Evolutionary conservation across 2,888 invertebrate genomes (phyloP).

Genomic region (Drosophila falleni): DNA sequence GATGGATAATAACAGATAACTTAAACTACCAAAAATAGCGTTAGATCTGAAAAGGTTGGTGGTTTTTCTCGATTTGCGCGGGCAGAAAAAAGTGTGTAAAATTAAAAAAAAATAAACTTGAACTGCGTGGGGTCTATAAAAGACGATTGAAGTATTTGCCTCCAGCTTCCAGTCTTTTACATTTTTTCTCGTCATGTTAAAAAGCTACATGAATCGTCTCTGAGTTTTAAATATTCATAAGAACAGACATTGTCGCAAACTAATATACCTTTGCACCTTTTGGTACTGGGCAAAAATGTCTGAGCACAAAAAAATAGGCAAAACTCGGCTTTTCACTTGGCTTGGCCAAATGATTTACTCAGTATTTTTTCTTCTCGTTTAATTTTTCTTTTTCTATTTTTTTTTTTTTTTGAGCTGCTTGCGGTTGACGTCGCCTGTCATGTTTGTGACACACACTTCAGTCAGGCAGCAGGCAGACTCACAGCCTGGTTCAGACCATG

Average conservation of each 20-base stretch:
- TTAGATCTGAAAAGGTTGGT: no score
- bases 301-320: constrained; percentile 9
- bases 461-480: constrained; percentile 45
- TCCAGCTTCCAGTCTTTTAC: no score
- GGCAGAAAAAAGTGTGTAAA: no score
- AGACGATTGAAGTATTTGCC: no score
- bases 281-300: neutral
- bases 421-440: constrained; percentile 76
- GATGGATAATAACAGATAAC: no score
- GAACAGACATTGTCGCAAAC: neutral
- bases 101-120: no score
- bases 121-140: no score
- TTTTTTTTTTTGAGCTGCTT: constrained; percentile 55
- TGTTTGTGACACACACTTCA: constrained; percentile 81
- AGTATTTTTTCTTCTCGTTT: constrained; percentile 24
- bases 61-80: no score
- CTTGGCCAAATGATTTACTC: constrained; percentile 74
- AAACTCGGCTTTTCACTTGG: constrained; percentile 56
- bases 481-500: constrained; percentile 5
- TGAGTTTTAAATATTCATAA: no score
- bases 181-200: no score
- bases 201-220: no score
- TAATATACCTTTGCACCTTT: neutral
- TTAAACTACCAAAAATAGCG: no score
- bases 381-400: neutral